These are phyloP conservation scores for Strongylocentrotus purpuratus DNA, from an alignment of 35 echinoderm and acorn worm genomes.

Conservation along the genomic window DNA sequence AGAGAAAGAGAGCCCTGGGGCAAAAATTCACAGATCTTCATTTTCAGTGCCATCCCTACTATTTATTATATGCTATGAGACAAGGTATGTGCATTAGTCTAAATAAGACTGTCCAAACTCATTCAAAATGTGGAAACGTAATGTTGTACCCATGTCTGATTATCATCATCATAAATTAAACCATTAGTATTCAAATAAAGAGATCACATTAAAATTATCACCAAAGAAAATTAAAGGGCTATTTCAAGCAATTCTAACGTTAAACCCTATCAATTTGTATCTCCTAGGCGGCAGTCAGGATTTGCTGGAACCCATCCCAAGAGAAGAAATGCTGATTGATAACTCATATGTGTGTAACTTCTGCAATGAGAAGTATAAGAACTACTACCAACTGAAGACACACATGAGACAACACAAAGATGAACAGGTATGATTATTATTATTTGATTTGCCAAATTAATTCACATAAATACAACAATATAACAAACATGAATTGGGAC, in stretches of 20 bases:
- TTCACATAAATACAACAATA: too few relatives aligned
- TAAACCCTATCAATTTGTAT: not conserved
- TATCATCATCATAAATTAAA: not conserved
- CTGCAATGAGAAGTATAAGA: slow-evolving; percentile 88
- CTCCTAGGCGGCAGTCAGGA: slow-evolving; percentile 22
- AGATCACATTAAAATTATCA: not conserved
- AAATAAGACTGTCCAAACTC: not conserved
- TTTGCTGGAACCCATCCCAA: slow-evolving; percentile 24
- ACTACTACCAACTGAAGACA: slow-evolving; percentile 90
- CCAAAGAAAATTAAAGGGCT: not conserved
- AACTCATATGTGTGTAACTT: slow-evolving; percentile 91
- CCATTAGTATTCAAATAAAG: not conserved
- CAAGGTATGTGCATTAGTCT: not conserved
- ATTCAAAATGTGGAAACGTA: not conserved
- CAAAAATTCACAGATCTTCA: not conserved
- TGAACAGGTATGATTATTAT: slow-evolving; percentile 70
- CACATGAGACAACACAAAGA: slow-evolving; percentile 91
- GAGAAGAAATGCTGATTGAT: slow-evolving; percentile 73
- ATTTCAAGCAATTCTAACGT: slow-evolving; percentile 26
- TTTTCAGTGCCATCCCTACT: not conserved
- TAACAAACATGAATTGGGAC: too few relatives aligned
- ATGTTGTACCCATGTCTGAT: not conserved
- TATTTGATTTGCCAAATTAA: not conserved
- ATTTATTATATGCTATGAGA: not conserved
- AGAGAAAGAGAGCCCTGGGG: not conserved